A percentile compares a stretch with the other conserved stretches of the same genome.
Conservation (phyloP, 2,888 invertebrate species). For the Lysandra bellargus region DNA sequence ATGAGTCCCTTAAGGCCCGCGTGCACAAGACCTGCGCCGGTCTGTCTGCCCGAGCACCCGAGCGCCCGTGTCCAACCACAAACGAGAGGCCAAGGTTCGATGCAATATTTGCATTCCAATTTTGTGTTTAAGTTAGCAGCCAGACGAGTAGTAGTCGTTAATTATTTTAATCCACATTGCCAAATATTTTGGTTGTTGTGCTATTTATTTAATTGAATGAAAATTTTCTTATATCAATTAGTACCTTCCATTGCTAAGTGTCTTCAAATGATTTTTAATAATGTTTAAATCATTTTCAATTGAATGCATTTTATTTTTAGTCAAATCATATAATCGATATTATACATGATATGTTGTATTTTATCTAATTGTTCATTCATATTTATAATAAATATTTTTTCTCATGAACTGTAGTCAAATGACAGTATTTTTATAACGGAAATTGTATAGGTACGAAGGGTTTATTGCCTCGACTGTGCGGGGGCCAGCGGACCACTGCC, state of each 20-base stretch:
- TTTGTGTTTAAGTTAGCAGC: slow-evolving; percentile 76
- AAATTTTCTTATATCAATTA: slow-evolving; percentile 64
- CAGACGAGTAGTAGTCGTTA: slow-evolving; percentile 68
- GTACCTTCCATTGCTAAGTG: slow-evolving; percentile 75
- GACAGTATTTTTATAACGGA: slow-evolving; percentile 81
- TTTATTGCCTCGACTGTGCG: slow-evolving; percentile 60
- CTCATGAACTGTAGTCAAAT: slow-evolving; percentile 81
- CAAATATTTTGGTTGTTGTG: slow-evolving; percentile 79
- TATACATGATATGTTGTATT: slow-evolving; percentile 72
- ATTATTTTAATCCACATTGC: slow-evolving; percentile 75
- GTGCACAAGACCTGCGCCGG: slow-evolving; percentile 38
- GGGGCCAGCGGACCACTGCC: slow-evolving; percentile 35
- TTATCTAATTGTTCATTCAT: slow-evolving; percentile 73
- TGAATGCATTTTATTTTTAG: slow-evolving; percentile 80
- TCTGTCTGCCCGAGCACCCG: slow-evolving; percentile 17
- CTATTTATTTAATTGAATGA: slow-evolving; percentile 71
- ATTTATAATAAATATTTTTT: slow-evolving; percentile 72
- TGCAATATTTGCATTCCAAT: slow-evolving; percentile 81
- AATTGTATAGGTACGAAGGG: slow-evolving; percentile 77
- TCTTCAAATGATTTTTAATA: slow-evolving; percentile 71
- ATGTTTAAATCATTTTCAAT: slow-evolving; percentile 76
- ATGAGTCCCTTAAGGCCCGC: slow-evolving; percentile 48
- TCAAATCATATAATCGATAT: slow-evolving; percentile 78
- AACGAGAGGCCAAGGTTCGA: slow-evolving; percentile 67
- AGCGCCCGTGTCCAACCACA: slow-evolving; percentile 30